Evolutionary conservation across 2,888 invertebrate genomes (phyloP).

Genomic region (Cantharis nigra): DNA sequence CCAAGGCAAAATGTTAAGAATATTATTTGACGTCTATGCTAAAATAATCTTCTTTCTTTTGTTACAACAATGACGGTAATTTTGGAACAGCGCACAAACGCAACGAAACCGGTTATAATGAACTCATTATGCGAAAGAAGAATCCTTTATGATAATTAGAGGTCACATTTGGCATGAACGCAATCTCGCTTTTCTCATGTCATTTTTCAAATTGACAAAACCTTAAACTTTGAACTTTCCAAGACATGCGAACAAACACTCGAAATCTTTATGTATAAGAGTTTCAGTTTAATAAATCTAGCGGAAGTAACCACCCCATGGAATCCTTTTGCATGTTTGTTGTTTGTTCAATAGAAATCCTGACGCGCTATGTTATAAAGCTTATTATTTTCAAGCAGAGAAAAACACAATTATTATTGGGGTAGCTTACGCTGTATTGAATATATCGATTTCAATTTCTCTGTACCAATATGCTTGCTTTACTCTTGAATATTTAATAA

Average conservation of each 20-base stretch:
- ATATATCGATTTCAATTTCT: background rate
- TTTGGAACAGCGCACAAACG: background rate
- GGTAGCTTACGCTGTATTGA: background rate
- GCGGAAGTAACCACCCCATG: background rate
- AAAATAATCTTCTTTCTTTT: background rate
- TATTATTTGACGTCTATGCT: background rate
- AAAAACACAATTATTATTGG: background rate
- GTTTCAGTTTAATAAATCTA: background rate
- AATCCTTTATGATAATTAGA: background rate
- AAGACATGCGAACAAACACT: background rate
- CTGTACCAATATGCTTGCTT: background rate
- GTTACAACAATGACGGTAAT: background rate
- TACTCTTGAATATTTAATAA: background rate
- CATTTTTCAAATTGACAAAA: background rate
- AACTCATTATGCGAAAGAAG: background rate
- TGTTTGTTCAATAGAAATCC: background rate
- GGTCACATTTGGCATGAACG: background rate
- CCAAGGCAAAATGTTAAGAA: background rate
- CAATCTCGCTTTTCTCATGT: background rate
- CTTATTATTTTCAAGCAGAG: slow-evolving; percentile 25
- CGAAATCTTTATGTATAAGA: background rate
- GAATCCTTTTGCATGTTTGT: background rate
- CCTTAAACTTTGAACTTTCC: background rate
- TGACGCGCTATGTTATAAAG: slow-evolving; percentile 3
- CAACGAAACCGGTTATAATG: background rate